These are phyloP conservation scores for Macrochelys suwanniensis DNA, from an alignment of 2,797 vertebrate species.

Conservation along the genomic window DNA sequence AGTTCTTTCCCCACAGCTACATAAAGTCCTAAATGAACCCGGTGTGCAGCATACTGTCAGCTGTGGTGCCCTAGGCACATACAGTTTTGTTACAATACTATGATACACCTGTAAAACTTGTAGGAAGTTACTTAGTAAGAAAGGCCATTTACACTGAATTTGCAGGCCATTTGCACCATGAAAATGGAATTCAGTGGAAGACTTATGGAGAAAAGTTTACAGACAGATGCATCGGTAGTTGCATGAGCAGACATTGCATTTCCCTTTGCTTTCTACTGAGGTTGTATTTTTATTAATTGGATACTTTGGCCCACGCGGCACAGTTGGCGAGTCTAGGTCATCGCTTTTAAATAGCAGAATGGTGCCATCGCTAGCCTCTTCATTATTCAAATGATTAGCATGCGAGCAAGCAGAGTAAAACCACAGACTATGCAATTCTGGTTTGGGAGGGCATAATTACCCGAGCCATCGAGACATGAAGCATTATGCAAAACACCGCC, in stretches of 20 bases:
- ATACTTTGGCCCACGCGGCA: not conserved
- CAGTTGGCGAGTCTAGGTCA: conserved; percentile 14
- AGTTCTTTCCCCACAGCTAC: fast-evolving
- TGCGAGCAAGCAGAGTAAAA: not conserved
- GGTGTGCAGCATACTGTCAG: fast-evolving
- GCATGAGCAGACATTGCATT: not conserved
- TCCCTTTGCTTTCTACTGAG: not conserved
- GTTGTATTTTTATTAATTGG: not conserved
- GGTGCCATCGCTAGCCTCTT: not conserved
- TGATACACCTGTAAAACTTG: not conserved
- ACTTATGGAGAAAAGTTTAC: not conserved
- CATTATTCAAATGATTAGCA: conserved; percentile 4
- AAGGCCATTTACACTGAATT: not conserved
- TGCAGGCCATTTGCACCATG: fast-evolving
- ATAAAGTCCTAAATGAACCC: fast-evolving
- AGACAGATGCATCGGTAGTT: not conserved
- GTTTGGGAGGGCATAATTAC: not conserved
- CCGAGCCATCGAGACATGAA: not conserved
- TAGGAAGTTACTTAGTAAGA: not conserved
- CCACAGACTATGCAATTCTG: not conserved
- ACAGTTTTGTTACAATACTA: not conserved
- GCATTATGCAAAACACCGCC: not conserved
- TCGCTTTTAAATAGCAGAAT: not conserved
- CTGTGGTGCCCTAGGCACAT: not conserved
- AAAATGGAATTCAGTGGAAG: not conserved